A percentile compares a stretch with the other conserved stretches of the same genome.
Evolutionary conservation across 2,888 invertebrate species (phyloP).

Genomic region (Cosmopolites sordidus): DNA sequence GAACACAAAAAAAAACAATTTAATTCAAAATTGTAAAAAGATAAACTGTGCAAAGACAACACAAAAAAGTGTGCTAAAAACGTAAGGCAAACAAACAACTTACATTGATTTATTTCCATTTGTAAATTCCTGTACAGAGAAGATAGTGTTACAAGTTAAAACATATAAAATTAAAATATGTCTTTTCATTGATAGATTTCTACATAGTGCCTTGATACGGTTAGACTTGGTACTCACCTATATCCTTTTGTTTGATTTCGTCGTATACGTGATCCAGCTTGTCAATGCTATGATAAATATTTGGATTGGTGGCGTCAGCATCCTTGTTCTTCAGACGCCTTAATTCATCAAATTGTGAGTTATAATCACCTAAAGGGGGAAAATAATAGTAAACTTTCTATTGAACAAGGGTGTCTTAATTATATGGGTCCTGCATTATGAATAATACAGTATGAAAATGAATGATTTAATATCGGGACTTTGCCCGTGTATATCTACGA

Average conservation of each 20-base stretch:
- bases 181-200: no score
- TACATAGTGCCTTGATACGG: no score
- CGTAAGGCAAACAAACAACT: neutral
- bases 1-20: no score
- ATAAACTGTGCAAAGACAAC: neutral
- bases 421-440: no score
- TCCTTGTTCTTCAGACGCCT: slow-evolving; percentile 74
- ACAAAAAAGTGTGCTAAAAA: neutral
- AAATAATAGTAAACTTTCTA: neutral
- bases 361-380: slow-evolving; percentile 50
- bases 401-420: neutral
- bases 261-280: slow-evolving; percentile 83
- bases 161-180: no score
- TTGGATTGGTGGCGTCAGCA: slow-evolving; percentile 83
- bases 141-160: no score
- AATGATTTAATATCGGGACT: no score
- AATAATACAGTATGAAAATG: no score
- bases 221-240: slow-evolving; percentile 55
- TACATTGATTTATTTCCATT: slow-evolving; percentile 28
- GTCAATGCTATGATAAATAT: slow-evolving; percentile 77
- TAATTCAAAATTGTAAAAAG: neutral
- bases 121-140: slow-evolving; percentile 30
- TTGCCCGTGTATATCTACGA: no score
- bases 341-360: slow-evolving; percentile 57
- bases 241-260: slow-evolving; percentile 78